These are phyloP conservation scores for Scytalopus superciliaris DNA, from an alignment of 2,113 vertebrate species.

Conservation along the genomic window DNA sequence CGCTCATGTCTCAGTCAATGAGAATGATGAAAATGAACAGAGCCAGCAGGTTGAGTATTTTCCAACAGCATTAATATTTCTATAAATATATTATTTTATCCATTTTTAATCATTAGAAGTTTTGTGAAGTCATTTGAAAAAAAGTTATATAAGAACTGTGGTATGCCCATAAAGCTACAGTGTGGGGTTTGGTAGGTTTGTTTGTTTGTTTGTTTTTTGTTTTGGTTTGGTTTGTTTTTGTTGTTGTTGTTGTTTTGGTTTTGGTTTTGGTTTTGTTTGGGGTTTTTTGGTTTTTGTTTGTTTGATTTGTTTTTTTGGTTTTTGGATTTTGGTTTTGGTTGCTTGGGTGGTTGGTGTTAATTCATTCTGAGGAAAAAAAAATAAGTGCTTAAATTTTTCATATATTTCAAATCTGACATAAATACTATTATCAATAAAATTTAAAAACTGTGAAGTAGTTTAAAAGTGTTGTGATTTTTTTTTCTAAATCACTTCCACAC, in stretches of 20 bases:
- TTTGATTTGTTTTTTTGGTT: no score
- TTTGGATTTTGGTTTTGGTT: no score
- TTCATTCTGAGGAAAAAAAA: neutral
- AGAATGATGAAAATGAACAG: neutral
- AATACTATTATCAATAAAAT: neutral
- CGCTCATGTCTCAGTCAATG: neutral
- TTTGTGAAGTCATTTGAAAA: neutral
- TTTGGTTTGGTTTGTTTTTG: no score
- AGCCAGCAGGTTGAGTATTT: neutral
- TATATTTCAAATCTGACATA: neutral
- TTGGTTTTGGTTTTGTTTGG: no score
- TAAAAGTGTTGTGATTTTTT: neutral
- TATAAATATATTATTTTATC: neutral
- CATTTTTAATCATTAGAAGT: neutral
- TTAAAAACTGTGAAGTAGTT: neutral
- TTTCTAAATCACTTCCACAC: neutral
- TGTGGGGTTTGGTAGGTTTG: no score
- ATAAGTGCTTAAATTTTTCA: neutral
- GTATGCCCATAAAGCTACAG: neutral
- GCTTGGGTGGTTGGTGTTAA: no score
- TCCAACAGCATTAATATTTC: neutral
- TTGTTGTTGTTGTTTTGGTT: no score
- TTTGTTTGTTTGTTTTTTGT: no score
- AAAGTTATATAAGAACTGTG: accelerated
- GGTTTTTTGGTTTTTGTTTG: no score